Evolutionary conservation across 30 jellyfish, hydroid and myxozoan genomes (phyloP), one percentile per base, ranked within the genome.

Genomic region (Clytia hemisphaerica): DNA sequence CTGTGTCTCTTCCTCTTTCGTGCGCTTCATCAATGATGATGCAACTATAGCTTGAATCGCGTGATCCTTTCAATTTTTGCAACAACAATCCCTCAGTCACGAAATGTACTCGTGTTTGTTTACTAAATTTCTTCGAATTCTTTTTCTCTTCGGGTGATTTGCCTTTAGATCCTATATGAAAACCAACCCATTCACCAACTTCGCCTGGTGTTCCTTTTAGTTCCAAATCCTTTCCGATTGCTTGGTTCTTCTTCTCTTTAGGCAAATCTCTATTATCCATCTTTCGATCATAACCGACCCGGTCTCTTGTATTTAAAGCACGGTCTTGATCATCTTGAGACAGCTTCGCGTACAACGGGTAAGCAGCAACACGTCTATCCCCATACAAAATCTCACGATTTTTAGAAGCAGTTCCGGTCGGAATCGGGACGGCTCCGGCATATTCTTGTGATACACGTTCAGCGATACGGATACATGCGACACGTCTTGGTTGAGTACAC

Each of bases 101-200:
- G 21, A 51, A 51, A 12, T 51, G 66, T 12, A 51, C 21, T 51
- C 66, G 12, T 7, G 66, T 51, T 9, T 51, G 29, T 51, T 51
- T 10, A 16, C 9, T 51, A 51, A 51, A 12, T 21, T 51, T 51
- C 32, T 51, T 51, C 29, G 29, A 51, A 12, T 16, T 51, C 28
- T 51, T 51, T 12, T 24, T 16, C 28, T 51, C 66, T 24, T 51
- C 66, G 7, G 32, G 66, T 9, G 66, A 51, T 51, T 51, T 51
- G 21, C 28, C 28, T 21, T 51, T 51, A 6, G 66, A 51, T 51
- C 66, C 66, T 7, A 51, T 27, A 9, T 51, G 66, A 51, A 51
- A 51, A 51, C 66, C 66, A 51, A 51, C 66, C 66, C 66, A 51
- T 12, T 24, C 31, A 9, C 66, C 66, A 21, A 51, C 66, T 51